phyloP scores from a whole-genome alignment of 1,140 invertebrate species.

The Drosophila ananassae region DNA sequence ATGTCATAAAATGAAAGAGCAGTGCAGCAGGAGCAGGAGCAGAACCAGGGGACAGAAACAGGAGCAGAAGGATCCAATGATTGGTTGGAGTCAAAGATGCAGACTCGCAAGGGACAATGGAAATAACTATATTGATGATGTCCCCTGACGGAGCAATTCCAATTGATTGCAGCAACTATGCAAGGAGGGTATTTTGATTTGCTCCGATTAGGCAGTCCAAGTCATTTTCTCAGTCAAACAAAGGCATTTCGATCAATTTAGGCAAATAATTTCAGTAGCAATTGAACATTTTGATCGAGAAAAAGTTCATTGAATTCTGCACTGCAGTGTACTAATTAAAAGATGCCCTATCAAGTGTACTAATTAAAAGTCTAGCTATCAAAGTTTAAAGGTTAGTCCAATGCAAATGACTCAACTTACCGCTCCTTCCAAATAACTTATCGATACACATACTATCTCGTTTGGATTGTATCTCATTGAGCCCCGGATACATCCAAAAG shows the following conservation, averaged over 20 bases:
- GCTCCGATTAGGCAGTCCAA: constrained; percentile 22
- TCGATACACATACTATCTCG: background rate
- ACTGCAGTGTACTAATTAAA: background rate
- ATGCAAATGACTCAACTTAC: background rate
- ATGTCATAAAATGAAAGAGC: constrained; percentile 67
- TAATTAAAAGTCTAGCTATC: no score
- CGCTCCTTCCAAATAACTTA: background rate
- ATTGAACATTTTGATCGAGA: constrained; percentile 21
- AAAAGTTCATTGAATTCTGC: background rate
- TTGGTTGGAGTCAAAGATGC: constrained; percentile 20
- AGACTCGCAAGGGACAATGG: constrained; percentile 32
- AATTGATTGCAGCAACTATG: constrained; percentile 33
- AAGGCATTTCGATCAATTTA: constrained; percentile 41
- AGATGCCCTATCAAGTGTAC: background rate
- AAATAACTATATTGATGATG: constrained; percentile 44
- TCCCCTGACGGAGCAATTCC: constrained; percentile 18
- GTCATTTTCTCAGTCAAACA: constrained; percentile 20
- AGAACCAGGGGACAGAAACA: constrained; percentile 7
- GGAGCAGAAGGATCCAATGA: constrained; percentile 25
- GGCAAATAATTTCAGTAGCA: constrained; percentile 18
- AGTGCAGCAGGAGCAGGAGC: constrained; percentile 18
- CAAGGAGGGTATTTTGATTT: constrained; percentile 19
- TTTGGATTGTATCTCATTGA: background rate
- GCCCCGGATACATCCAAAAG: background rate
- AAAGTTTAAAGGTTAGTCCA: background rate